phyloP scores from a whole-genome alignment of 2,113 vertebrate species.

The Serranochromis macrocephalus region DNA sequence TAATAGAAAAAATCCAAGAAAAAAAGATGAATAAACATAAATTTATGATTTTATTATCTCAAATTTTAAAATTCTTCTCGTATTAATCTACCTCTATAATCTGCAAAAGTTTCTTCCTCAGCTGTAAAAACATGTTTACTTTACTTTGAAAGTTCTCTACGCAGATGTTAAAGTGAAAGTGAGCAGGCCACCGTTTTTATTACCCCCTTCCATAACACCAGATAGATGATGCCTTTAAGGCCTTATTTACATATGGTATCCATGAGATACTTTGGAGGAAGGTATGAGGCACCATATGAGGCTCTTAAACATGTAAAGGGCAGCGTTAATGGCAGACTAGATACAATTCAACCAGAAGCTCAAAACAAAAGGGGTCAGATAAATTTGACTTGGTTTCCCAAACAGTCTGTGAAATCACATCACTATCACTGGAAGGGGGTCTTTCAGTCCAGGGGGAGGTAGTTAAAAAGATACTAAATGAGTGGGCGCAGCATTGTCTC shows the following conservation, averaged over 20 bases:
- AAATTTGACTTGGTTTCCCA: slow-evolving; percentile 47
- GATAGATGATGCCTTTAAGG: slow-evolving; percentile 41
- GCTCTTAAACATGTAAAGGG: slow-evolving; percentile 55
- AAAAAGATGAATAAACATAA: background rate
- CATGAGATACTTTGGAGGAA: slow-evolving; percentile 37
- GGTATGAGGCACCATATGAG: slow-evolving; percentile 59
- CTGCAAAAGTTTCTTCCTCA: background rate
- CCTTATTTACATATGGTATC: slow-evolving; percentile 62
- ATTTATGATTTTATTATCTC: background rate
- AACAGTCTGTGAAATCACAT: slow-evolving; percentile 67
- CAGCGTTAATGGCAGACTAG: slow-evolving; percentile 65
- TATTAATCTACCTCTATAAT: background rate
- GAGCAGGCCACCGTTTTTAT: background rate
- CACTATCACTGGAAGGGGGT: slow-evolving; percentile 55
- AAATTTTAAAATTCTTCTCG: background rate
- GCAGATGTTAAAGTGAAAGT: background rate
- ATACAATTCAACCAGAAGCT: slow-evolving; percentile 55
- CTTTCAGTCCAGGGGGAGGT: slow-evolving; percentile 40
- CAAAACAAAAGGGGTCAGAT: slow-evolving; percentile 57
- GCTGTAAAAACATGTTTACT: background rate
- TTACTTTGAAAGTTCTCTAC: background rate
- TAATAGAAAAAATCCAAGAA: background rate
- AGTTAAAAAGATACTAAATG: slow-evolving; percentile 67
- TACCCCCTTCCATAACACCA: background rate
- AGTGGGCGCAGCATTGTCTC: slow-evolving; percentile 40